These are phyloP conservation scores for Cephus nigrinus DNA, from an alignment of 2,888 invertebrate species.

Conservation along the genomic window DNA sequence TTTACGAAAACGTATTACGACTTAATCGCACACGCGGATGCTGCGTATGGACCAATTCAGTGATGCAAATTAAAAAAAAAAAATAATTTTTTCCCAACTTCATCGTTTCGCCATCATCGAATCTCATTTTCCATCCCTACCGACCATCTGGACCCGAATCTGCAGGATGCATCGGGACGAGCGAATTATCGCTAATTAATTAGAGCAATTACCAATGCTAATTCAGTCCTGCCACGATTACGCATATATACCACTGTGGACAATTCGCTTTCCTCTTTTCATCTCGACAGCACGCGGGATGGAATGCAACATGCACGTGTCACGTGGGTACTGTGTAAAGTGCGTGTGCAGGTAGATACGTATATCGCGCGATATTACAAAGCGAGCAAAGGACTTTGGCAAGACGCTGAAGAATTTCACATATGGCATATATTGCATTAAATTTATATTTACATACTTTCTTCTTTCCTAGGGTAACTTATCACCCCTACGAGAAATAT, in stretches of 20 bases:
- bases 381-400: background rate
- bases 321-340: background rate
- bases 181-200: slow-evolving; percentile 34
- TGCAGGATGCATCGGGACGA: background rate
- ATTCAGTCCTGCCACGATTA: slow-evolving; percentile 12
- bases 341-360: background rate
- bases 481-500: background rate
- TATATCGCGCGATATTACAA: background rate
- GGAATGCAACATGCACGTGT: background rate
- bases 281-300: background rate
- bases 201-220: slow-evolving; percentile 29
- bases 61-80: no score
- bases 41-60: no score
- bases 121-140: background rate
- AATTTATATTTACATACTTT: no score
- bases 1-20: background rate
- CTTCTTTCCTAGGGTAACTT: no score
- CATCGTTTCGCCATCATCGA: no score
- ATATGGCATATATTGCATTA: no score
- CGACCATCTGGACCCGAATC: background rate
- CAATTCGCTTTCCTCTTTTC: background rate
- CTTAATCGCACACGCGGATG: background rate
- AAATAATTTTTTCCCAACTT: no score
- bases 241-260: background rate
- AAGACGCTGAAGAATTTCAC: no score